Base-by-base conservation (phyloP, 2,888 invertebrate species). In the Lasioglossum leucozonium region DNA sequence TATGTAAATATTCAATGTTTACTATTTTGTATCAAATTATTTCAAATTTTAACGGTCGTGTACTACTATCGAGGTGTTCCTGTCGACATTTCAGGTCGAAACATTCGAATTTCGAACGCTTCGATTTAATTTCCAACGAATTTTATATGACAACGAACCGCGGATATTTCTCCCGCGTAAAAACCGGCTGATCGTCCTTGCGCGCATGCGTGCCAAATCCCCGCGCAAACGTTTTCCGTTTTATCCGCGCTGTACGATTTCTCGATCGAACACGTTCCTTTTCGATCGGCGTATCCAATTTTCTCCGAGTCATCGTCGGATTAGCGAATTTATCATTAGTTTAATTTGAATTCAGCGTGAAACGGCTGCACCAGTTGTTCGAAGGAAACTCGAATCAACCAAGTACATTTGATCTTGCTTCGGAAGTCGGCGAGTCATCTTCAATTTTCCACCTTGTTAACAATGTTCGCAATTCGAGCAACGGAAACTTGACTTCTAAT, bases 371-470 rank as follows among this genome's bases (percentile, higher is more conserved):
- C 34, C 16, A 22, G 22, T 26, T 42, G 26, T 26, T 30, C 62
- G 11, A 22, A 67, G 37, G 37, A 67, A 37, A 37, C 37, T 67
- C 67, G 11, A 34, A 67, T 67, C 34, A 37, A 67, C 34, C 37
- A 67, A 37, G 22, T 67, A 22, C 11, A n/a, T 37, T 67, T 37
- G 10, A 34, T 22, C 37, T 67, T 37, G 18, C 67, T 11, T 22
- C 4, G 2, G 37, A 67, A 22, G 22, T 6, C 34, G 62, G 37
- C 22, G 10, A 18, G 11, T 37, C 30, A 62, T 67, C 34, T 22
- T 67, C 37, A 37, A 37, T 67, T 37, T 67, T 67, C 37, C 37
- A 67, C 37, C 67, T 67, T 22, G 22, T 67, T 67, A 67, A 37
- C 34, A 11, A 37, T 22, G 2, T 67, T 67, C 34, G 8, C 37